phyloP scores from a whole-genome alignment of 2,113 vertebrate species.

The Cranoglanis bouderius region DNA sequence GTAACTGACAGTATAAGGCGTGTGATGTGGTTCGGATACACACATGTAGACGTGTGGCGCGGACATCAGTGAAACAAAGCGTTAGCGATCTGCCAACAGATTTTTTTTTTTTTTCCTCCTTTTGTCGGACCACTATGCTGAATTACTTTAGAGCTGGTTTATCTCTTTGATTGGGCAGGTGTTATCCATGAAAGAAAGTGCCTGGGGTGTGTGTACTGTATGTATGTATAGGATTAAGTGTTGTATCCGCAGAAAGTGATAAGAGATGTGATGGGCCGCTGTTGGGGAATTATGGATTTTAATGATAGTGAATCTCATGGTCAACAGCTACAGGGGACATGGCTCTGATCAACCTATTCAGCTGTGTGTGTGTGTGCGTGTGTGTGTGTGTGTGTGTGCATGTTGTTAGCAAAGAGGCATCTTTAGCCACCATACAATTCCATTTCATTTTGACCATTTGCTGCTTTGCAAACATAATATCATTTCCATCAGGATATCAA shows the following conservation, averaged over 20 bases:
- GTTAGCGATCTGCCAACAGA: constrained; percentile 33
- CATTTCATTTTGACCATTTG: not conserved
- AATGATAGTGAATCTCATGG: constrained; percentile 34
- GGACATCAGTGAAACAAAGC: constrained; percentile 35
- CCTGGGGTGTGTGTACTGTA: constrained; percentile 10
- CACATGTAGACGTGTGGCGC: constrained; percentile 10
- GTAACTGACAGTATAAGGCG: constrained; percentile 64
- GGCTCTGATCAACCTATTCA: constrained; percentile 7
- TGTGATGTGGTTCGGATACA: constrained; percentile 54
- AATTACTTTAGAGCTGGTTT: not conserved
- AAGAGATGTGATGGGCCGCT: constrained; percentile 26
- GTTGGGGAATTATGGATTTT: constrained; percentile 35
- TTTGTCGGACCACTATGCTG: constrained; percentile 1
- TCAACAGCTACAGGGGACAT: constrained; percentile 17
- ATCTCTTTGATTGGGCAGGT: constrained; percentile 8
- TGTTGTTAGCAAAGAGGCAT: not conserved
- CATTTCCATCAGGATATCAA: not conserved
- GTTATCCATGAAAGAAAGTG: not conserved
- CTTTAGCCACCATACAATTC: not conserved
- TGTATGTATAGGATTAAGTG: constrained; percentile 15
- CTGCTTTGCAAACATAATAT: constrained; percentile 6
- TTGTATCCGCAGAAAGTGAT: constrained; percentile 19
- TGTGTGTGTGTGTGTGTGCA: constrained; percentile 15
- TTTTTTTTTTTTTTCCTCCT: not conserved
- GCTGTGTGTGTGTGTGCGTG: not conserved